These are phyloP conservation scores for Poeciliopsis turneri DNA, from an alignment of 2,797 vertebrate genomes.

Conservation along the genomic window DNA sequence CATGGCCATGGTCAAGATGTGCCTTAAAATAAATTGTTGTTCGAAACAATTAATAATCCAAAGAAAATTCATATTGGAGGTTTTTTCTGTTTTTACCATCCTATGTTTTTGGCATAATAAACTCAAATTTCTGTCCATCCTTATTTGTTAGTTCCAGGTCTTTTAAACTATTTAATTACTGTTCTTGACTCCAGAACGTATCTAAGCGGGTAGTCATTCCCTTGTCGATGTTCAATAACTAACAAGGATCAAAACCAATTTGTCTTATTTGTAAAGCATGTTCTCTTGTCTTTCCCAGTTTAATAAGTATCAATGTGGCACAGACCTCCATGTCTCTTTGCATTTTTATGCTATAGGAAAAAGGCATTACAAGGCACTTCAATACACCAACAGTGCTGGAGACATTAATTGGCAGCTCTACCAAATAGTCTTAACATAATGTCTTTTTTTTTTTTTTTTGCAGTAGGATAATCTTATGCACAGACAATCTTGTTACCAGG, in stretches of 20 bases:
- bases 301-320: not conserved
- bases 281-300: not conserved
- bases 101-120: not conserved
- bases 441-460: too few species aligned
- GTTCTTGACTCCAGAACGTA: not conserved
- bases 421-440: not conserved
- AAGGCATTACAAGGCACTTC: not conserved
- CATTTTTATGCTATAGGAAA: not conserved
- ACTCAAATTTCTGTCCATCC: not conserved
- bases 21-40: not conserved
- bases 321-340: not conserved
- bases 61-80: not conserved
- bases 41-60: not conserved
- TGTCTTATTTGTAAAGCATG: constrained; percentile 1
- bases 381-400: not conserved
- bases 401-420: not conserved
- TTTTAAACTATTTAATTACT: not conserved
- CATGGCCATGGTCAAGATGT: not conserved
- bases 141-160: not conserved
- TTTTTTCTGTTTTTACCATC: not conserved
- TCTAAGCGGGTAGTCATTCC: not conserved
- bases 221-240: not conserved
- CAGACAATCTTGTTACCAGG: not conserved
- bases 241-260: not conserved
- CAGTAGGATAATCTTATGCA: not conserved